These are phyloP conservation scores for Pachyuromys duprasi DNA, from an alignment of 2,797 vertebrate genomes.

Conservation along the genomic window DNA sequence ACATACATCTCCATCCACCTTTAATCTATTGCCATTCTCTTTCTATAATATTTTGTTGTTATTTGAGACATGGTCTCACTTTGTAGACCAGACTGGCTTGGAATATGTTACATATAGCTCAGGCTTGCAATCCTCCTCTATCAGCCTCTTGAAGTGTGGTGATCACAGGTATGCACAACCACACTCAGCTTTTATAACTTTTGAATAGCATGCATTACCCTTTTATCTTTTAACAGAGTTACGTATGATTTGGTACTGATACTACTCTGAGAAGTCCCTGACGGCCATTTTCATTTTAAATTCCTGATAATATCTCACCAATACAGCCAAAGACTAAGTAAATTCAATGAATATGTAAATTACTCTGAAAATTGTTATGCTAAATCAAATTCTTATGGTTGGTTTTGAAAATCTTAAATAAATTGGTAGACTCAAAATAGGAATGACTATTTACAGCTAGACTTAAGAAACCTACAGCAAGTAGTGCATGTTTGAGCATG, in stretches of 20 bases:
- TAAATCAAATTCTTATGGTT: background rate
- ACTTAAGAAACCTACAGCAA: background rate
- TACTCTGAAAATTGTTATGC: background rate
- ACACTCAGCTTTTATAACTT: background rate
- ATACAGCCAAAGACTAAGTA: background rate
- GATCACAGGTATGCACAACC: background rate
- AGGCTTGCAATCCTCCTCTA: background rate
- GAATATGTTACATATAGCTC: background rate
- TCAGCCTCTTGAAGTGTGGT: background rate
- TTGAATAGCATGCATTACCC: background rate
- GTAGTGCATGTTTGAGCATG: no score
- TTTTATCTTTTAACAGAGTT: conserved; percentile 53
- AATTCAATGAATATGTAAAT: conserved; percentile 2
- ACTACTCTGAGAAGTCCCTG: conserved; percentile 15
- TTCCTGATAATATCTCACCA: conserved; percentile 12
- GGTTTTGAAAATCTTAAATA: conserved; percentile 52
- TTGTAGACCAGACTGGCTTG: background rate
- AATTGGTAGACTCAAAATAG: conserved; percentile 52
- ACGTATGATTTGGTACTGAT: background rate
- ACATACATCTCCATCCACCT: background rate
- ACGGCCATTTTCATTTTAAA: conserved; percentile 14
- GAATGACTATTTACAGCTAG: conserved; percentile 45
- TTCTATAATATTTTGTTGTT: background rate
- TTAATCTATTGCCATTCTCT: background rate
- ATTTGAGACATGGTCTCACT: background rate